Conservation (phyloP, 2,113 vertebrate genomes). For the Hippocampus zosterae region DNA sequence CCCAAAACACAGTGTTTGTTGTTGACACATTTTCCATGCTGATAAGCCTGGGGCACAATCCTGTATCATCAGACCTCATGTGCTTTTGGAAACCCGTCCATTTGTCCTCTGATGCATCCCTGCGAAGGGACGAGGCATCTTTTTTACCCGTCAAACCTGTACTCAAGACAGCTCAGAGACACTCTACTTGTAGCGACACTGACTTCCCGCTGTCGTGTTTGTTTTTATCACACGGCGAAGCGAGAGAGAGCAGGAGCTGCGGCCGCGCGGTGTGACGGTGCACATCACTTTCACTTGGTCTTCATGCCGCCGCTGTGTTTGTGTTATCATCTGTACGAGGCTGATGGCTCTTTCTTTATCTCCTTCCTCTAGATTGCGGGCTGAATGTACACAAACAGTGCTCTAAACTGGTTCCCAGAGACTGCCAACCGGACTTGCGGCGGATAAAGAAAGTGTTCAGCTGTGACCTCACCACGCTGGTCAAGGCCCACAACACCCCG, state of each 20-base stretch:
- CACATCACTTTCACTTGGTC: conserved; percentile 41
- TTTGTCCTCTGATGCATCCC: not conserved
- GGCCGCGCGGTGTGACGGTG: conserved; percentile 36
- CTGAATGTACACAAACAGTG: conserved; percentile 98
- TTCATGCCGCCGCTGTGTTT: conserved; percentile 33
- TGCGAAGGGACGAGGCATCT: conserved; percentile 7
- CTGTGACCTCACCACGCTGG: conserved; percentile 94
- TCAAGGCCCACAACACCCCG: conserved; percentile 91
- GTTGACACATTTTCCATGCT: conserved; percentile 52
- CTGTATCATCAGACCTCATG: conserved; percentile 71
- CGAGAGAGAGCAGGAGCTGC: conserved; percentile 13
- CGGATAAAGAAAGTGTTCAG: conserved; percentile 96
- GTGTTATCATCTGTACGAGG: conserved; percentile 30
- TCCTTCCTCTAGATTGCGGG: conserved; percentile 77
- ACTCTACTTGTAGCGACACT: conserved; percentile 25
- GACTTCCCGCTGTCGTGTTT: conserved; percentile 19
- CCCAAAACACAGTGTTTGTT: conserved; percentile 62
- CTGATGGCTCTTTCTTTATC: conserved; percentile 25
- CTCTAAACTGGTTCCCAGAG: conserved; percentile 92
- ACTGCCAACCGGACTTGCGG: conserved; percentile 96
- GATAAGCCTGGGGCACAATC: conserved; percentile 58
- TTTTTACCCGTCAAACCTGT: not conserved
- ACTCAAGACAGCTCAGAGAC: conserved; percentile 12
- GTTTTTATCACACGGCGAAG: conserved; percentile 34
- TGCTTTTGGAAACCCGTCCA: conserved; percentile 44